phyloP scores from a whole-genome alignment of 2,113 vertebrate genomes.

The Onychorhynchus coronatus region DNA sequence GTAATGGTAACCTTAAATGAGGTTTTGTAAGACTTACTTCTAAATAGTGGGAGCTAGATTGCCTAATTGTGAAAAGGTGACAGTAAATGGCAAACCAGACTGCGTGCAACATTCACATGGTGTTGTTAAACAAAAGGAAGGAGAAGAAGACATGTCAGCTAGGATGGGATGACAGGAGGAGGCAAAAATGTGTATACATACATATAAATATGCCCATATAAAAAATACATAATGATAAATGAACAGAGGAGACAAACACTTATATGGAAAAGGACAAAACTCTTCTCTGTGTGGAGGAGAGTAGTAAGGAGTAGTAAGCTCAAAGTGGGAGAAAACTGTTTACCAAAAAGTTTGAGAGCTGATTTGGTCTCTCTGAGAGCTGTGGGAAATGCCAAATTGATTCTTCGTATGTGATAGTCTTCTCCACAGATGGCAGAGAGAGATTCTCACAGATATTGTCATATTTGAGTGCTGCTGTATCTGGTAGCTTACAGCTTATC shows the following conservation, averaged over 20 bases:
- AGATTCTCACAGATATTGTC: not conserved
- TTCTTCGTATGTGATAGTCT: not conserved
- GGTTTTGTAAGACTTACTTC: not conserved
- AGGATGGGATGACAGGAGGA: not conserved
- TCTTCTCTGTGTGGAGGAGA: not conserved
- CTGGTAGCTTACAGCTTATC: not conserved
- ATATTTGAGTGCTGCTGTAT: not conserved
- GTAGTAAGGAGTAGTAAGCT: not conserved
- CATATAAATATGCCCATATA: not conserved
- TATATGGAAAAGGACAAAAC: not conserved
- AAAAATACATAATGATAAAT: not conserved
- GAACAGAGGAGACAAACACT: not conserved
- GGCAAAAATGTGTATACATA: not conserved
- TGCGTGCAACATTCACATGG: not conserved
- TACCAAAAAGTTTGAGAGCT: not conserved
- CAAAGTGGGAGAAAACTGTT: not conserved
- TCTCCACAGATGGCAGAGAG: not conserved
- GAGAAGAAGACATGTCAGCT: not conserved
- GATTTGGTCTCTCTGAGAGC: not conserved
- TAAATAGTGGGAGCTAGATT: not conserved
- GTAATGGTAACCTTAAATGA: not conserved
- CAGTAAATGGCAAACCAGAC: not conserved
- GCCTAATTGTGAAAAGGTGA: not conserved
- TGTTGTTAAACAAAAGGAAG: not conserved
- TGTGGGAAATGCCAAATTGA: not conserved